Percentiles rank a stretch among this genome's conserved stretches.
phyloP scores from a whole-genome alignment of 2,113 vertebrate species.

The Panthera uncia region DNA sequence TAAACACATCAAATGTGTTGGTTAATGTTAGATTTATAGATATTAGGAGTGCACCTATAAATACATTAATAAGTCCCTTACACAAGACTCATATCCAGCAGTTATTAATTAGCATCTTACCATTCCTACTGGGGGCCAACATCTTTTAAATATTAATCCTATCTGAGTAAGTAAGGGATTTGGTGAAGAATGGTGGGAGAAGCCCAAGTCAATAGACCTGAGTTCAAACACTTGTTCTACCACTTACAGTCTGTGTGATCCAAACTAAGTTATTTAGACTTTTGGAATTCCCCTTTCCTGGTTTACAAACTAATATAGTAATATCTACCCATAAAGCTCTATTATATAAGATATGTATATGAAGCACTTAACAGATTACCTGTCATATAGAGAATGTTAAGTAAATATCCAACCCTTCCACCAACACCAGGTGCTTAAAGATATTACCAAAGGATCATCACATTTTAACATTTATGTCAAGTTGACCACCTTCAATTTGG shows the following conservation, averaged over 20 bases:
- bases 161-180: neutral
- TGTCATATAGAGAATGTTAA: neutral
- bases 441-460: neutral
- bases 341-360: neutral
- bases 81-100: neutral
- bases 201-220: neutral
- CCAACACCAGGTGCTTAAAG: neutral
- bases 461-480: neutral
- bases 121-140: neutral
- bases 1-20: neutral
- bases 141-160: neutral
- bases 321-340: neutral
- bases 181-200: neutral
- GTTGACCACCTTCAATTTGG: neutral
- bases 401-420: neutral
- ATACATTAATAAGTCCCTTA: neutral
- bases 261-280: neutral
- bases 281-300: neutral
- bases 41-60: neutral
- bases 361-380: neutral
- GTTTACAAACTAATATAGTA: slow-evolving; percentile 12
- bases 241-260: neutral
- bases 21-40: neutral
- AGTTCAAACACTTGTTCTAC: neutral
- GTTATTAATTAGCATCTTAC: neutral